Base-by-base conservation (phyloP, 2,113 vertebrate species). In the Accipiter virgatus region DNA sequence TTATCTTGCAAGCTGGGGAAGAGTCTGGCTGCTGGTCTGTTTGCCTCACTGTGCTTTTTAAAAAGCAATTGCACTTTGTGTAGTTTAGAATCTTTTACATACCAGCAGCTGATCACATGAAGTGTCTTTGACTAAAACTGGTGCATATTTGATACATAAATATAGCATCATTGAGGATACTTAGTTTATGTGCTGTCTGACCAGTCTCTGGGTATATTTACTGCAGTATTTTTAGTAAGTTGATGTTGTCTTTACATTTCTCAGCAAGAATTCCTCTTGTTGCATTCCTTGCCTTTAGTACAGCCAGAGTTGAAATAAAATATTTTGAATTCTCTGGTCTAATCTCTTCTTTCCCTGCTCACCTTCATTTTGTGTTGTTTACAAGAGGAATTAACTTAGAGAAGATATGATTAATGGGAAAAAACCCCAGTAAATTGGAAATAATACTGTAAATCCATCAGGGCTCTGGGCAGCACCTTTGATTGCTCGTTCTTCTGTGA, bases 301-400 rank as follows among this genome's bases (percentile, higher is more conserved):
- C 48, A 88, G 43, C n/a, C 45, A 42, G 70, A 90, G 59, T 23
- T 58, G 62, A 90, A 96, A 75, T 91, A 81, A 91, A 96, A 90
- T 97, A 77, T 93, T 97, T 96, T 91, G 61, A 90, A 91, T 97
- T 96, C 92, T 94, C 71, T 86, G 11, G 29, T 94, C 58, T 88
- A 77, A 94, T 94, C 31, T 85, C 25, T 53, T 88, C 40, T 87
- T 95, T 90, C 45, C n/a, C 32, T 53, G 17, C 47, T 85, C 84
- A 93, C 53, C 68, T 95, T 85, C 7, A 7, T 73, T 91, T 92
- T 70, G 13, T 58, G 22, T 47, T 82, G 42, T 78, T 92, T 80
- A n/a, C 40, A 85, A 70, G 58, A 86, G n/a, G 66, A 91, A 63
- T 91, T 93, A 63, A 56, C 22, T 67, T 61, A 53, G 70, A 61